Evolutionary conservation across 2,888 invertebrate genomes (phyloP), one percentile per base, ranked within the genome.

Genomic region (Leptinotarsa tumamoca): DNA sequence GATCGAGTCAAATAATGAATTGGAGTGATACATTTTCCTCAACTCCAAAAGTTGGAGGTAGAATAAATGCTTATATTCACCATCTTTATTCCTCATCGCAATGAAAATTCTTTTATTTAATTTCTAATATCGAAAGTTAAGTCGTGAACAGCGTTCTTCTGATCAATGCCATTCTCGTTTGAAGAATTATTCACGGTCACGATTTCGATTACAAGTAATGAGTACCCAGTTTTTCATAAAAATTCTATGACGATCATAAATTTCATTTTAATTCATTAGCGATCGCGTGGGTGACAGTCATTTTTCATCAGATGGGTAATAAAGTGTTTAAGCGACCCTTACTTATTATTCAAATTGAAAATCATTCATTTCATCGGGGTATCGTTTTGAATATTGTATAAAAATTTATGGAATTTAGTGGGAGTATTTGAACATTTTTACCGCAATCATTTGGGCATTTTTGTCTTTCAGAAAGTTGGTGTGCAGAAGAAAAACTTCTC

Each of bases 191-290:
- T 27, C 43, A 63, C 17, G 18, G 33, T 27, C 63, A 63, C 43
- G 63, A 63, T 33, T 63, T 33, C 27, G 43, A 61, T 61, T 61
- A 13, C 27, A 43, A 63, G 63, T 63, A 33, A 63, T 43, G n/a
- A 17, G 33, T 17, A 43, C 33, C n/a, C n/a, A 33, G 4, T 63
- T n/a, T 63, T 18, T 33, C 63, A 63, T 43, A 43, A 33, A 1
- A 43, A 43, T 33, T 33, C 33, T n/a, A 63, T 17, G n/a, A 3
- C 33, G 43, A 43, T n/a, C n/a, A n/a, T 33, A 17, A 33, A 27
- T 63, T 33, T n/a, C n/a, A 27, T 63, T 63, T 10, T 33, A 63
- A 63, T 63, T 63, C 33, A 63, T 63, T 63, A 43, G 10, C 43
- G n/a, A 33, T n/a, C n/a, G 4, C 63, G 27, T 63, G 43, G 63